These are phyloP conservation scores for Drosophila nannoptera DNA, from an alignment of 1,140 invertebrate genomes.

Conservation along the genomic window DNA sequence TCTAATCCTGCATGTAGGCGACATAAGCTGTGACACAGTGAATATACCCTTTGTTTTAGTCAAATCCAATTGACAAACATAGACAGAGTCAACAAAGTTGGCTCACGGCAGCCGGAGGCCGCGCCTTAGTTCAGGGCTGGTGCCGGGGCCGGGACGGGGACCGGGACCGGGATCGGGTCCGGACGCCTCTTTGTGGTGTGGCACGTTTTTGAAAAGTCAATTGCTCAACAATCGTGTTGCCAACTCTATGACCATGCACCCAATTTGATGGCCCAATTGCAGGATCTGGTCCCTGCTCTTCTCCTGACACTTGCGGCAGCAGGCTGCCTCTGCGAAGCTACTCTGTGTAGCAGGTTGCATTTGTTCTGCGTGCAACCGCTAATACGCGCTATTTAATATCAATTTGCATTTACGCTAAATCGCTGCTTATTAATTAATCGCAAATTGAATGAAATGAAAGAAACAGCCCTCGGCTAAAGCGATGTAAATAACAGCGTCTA, in stretches of 20 bases:
- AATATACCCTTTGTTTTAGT: too few species aligned
- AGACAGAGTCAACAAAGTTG: slow-evolving; percentile 71
- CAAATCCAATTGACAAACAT: slow-evolving; percentile 37
- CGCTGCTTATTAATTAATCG: slow-evolving; percentile 70
- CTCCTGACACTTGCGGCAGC: too few species aligned
- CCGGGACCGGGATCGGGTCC: too few species aligned
- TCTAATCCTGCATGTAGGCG: too few species aligned
- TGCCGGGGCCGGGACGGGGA: not conserved
- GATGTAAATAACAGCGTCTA: too few species aligned
- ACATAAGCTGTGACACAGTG: too few species aligned
- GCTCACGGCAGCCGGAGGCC: slow-evolving; percentile 3
- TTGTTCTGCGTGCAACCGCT: slow-evolving; percentile 45
- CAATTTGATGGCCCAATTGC: slow-evolving; percentile 34
- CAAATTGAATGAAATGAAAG: slow-evolving; percentile 46
- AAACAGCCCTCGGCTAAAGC: not conserved
- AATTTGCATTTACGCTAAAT: slow-evolving; percentile 68
- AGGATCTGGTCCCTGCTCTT: slow-evolving; percentile 7
- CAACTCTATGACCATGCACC: slow-evolving; percentile 7
- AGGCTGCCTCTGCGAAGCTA: too few species aligned
- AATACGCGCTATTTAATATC: slow-evolving; percentile 70
- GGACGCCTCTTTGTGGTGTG: not conserved
- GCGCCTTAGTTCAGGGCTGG: not conserved
- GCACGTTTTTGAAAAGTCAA: slow-evolving; percentile 36
- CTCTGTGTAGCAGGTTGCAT: too few species aligned
- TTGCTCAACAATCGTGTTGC: slow-evolving; percentile 51